Percentiles rank a stretch among this genome's conserved stretches.
phyloP scores from a whole-genome alignment of 2,888 invertebrate species.

The Deroplatys truncata region DNA sequence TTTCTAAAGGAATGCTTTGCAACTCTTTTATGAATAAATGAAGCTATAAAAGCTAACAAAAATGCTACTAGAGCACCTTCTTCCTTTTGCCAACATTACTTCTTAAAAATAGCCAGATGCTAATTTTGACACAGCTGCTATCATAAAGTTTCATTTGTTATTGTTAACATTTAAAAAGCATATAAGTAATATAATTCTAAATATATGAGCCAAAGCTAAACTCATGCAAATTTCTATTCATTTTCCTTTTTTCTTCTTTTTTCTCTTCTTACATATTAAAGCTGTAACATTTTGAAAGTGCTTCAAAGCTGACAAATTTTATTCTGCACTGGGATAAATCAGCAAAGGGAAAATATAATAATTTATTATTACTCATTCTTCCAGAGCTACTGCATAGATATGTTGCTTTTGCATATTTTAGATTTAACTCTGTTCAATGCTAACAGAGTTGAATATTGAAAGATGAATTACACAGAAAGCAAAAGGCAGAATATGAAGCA shows the following conservation, averaged over 20 bases:
- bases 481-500: neutral
- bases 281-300: neutral
- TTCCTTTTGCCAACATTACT: neutral
- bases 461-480: conserved; percentile 4
- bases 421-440: neutral
- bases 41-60: too few species aligned
- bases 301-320: too few species aligned
- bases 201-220: too few species aligned
- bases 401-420: neutral
- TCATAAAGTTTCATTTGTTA: neutral
- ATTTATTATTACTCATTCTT: too few species aligned
- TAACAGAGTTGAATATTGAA: conserved; percentile 12
- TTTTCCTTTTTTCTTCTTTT: too few species aligned
- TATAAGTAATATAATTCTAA: neutral
- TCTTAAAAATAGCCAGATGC: neutral
- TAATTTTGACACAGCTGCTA: neutral
- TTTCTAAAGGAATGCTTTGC: too few species aligned
- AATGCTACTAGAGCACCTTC: too few species aligned
- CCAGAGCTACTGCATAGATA: too few species aligned
- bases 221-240: neutral
- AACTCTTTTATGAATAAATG: too few species aligned
- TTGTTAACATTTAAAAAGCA: neutral
- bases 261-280: neutral
- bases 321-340: too few species aligned
- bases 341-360: too few species aligned